Evolutionary conservation across 2,888 invertebrate species (phyloP), one percentile per base, ranked within the genome.

Genomic region (Heliothis peltigera): DNA sequence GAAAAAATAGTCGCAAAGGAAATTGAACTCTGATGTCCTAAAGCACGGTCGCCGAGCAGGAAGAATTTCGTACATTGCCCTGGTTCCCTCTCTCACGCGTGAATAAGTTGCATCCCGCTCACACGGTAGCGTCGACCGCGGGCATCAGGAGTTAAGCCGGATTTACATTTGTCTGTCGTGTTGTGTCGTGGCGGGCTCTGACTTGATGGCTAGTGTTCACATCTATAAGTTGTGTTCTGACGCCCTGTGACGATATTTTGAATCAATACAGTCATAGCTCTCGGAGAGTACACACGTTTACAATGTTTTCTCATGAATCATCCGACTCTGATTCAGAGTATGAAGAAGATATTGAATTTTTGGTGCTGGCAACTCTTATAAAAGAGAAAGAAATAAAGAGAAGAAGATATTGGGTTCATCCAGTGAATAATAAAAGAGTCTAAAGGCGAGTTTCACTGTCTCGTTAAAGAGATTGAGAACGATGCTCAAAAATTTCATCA

Each of bases 221-320:
- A 52, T 39, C 19, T 15, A 1, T 35, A 35, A 21, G 51, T 35
- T 35, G 51, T 8, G 19, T 52, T 35, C 19, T 28, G 28, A 35
- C 51, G 51, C 7, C 15, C 21, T 35, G 15, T 49, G 28, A 49
- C 49, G 32, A 7, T 19, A 28, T 32, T 35, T 51, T 2, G 15
- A 35, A 15, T 51, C 51, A 52, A 35, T 35, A 19, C 51, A 1
- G 35, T 52, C 19, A 21, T 5, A 2, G n/a, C 51, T 2, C 35
- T 8, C 19, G 4, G 51, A 52, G 2, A 51, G 51, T 19, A 35
- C 0, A 52, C 18, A 52, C 52, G 5, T 39, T 39, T n/a, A 5
- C 52, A 22, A 39, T 52, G 52, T 52, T 52, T 39, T 51, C 39
- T 52, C 35, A 35, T n/a, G 51, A 52, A 52, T 52, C 52, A 52